phyloP scores from a whole-genome alignment of 1,140 invertebrate genomes.

The Portunus trituberculatus region DNA sequence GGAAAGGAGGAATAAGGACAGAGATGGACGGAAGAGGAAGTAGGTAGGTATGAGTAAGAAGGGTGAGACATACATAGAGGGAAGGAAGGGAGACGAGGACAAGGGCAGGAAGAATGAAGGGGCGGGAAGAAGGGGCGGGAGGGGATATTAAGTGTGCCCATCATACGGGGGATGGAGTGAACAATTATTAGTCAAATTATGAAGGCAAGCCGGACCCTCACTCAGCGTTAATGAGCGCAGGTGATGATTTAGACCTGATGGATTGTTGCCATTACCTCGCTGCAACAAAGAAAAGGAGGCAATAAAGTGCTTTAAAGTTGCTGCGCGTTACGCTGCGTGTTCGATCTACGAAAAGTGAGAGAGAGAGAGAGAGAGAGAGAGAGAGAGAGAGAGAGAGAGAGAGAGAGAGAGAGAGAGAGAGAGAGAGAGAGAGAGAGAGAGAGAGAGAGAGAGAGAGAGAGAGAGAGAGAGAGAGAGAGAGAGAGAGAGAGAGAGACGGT shows the following conservation, averaged over 20 bases:
- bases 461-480: background rate
- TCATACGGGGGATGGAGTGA: background rate
- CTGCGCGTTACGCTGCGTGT: background rate
- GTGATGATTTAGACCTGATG: constrained; percentile 52
- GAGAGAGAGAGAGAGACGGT: too few species aligned
- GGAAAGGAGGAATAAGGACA: background rate
- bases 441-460: background rate
- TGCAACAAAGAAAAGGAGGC: constrained; percentile 40
- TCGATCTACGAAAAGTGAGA: constrained; percentile 10
- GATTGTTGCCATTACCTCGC: background rate
- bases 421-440: constrained; percentile 5
- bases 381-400: constrained; percentile 32
- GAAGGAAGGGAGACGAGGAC: background rate
- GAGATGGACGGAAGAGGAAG: background rate
- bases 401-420: constrained; percentile 45
- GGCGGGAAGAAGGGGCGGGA: background rate
- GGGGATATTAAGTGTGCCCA: constrained; percentile 26
- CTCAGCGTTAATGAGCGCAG: constrained; percentile 35
- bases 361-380: constrained; percentile 9
- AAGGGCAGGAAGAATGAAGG: background rate
- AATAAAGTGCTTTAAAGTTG: background rate
- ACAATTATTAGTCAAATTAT: constrained; percentile 45
- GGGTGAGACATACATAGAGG: background rate
- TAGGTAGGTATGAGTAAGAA: background rate
- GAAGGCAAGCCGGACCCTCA: constrained; percentile 23